A percentile compares a stretch with the other conserved stretches of the same genome.
phyloP scores from a whole-genome alignment of 2,113 vertebrate species.

The Esox niger region DNA sequence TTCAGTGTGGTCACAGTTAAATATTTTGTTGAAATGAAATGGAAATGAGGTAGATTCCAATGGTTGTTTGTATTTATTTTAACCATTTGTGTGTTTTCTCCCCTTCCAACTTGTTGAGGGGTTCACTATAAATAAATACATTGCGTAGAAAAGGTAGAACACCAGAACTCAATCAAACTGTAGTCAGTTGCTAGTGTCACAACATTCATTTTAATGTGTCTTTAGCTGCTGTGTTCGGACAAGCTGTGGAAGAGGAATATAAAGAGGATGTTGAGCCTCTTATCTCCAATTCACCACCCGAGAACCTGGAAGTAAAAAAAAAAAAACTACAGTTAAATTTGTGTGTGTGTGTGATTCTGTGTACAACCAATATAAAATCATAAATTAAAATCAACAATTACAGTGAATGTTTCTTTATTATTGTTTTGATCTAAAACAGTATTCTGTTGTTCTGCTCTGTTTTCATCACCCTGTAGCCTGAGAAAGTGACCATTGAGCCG shows the following conservation, averaged over 20 bases:
- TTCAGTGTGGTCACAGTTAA: too few species aligned
- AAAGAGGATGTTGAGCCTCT: neutral
- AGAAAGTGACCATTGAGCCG: neutral
- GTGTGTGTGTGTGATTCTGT: too few species aligned
- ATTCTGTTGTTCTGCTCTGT: neutral
- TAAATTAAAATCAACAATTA: too few species aligned
- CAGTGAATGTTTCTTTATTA: neutral
- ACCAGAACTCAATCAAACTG: neutral
- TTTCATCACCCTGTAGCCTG: neutral
- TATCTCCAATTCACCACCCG: neutral
- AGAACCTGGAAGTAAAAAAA: too few species aligned
- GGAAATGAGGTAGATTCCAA: too few species aligned
- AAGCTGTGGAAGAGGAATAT: neutral
- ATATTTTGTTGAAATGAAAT: too few species aligned
- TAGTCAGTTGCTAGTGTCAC: neutral
- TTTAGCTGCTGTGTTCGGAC: neutral
- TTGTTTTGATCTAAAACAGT: neutral
- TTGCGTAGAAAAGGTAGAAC: neutral
- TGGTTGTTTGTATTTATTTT: too few species aligned
- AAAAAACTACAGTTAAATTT: too few species aligned
- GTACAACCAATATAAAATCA: too few species aligned
- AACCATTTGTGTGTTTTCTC: too few species aligned
- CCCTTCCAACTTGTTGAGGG: too few species aligned
- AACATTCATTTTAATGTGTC: neutral
- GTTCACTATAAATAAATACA: too few species aligned